These are phyloP conservation scores for Xanthostigma xanthostigma DNA, from an alignment of 2,888 invertebrate species.

Conservation along the genomic window DNA sequence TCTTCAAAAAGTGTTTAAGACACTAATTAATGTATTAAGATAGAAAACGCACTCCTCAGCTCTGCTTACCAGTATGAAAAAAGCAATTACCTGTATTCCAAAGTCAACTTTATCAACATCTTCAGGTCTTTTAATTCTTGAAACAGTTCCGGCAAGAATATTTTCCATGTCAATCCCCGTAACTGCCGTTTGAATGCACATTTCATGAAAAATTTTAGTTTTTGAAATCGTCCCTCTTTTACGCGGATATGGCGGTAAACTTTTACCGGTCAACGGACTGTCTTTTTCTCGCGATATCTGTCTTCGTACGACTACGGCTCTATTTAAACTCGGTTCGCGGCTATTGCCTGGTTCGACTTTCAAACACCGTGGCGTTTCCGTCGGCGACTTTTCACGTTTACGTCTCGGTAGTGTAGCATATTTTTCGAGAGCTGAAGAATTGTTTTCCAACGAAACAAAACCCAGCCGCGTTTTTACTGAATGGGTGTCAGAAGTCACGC, in stretches of 20 bases:
- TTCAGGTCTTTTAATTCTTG: slow-evolving; percentile 20
- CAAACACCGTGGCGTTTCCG: slow-evolving; percentile 31
- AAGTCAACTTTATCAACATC: slow-evolving; percentile 22
- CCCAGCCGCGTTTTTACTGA: slow-evolving; percentile 16
- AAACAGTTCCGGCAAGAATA: slow-evolving; percentile 44
- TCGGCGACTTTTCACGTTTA: slow-evolving; percentile 45
- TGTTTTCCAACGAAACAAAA: slow-evolving; percentile 23
- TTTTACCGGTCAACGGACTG: slow-evolving; percentile 18
- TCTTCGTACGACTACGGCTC: slow-evolving; percentile 23
- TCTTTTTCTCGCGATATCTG: slow-evolving; percentile 13
- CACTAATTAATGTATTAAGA: too few species aligned
- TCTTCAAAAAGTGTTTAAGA: too few species aligned
- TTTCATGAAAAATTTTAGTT: slow-evolving; percentile 69
- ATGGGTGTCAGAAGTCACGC: slow-evolving; percentile 16
- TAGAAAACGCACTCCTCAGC: too few species aligned
- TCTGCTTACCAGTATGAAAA: neutral
- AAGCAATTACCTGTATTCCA: slow-evolving; percentile 21
- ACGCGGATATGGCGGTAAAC: slow-evolving; percentile 33
- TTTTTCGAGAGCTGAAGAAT: slow-evolving; percentile 45
- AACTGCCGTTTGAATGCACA: slow-evolving; percentile 59
- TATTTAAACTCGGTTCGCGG: slow-evolving; percentile 30
- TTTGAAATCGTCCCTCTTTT: slow-evolving; percentile 28
- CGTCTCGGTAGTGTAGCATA: slow-evolving; percentile 67
- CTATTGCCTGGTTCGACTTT: slow-evolving; percentile 22
- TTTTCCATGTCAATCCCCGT: slow-evolving; percentile 57